These are phyloP conservation scores for Aselliscus stoliczkanus DNA, from an alignment of 2,797 vertebrate genomes.

Conservation along the genomic window DNA sequence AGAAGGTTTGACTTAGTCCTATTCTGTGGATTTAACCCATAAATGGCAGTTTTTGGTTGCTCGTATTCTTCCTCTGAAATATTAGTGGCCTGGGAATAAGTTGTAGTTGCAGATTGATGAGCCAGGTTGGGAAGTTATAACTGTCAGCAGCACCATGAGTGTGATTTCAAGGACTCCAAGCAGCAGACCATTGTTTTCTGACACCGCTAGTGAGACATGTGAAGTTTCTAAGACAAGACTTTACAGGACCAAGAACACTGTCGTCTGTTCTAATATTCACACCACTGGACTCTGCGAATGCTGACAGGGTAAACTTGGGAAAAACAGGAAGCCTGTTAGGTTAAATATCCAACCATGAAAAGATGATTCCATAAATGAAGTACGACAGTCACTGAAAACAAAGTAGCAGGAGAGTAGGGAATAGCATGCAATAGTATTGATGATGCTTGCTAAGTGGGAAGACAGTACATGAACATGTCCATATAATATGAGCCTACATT, in stretches of 20 bases:
- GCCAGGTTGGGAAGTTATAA: constrained; percentile 45
- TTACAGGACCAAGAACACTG: constrained; percentile 51
- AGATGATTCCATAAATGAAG: not conserved
- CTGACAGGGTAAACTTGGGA: constrained; percentile 11
- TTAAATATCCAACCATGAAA: not conserved
- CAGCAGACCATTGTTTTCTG: constrained; percentile 55
- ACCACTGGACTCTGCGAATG: constrained; percentile 46
- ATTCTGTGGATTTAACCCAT: not conserved
- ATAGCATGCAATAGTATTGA: not conserved
- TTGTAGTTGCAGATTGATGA: constrained; percentile 55
- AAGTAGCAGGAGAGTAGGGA: not conserved
- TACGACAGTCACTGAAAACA: not conserved
- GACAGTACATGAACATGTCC: not conserved
- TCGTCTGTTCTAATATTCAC: constrained; percentile 58
- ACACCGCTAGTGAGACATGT: constrained; percentile 48
- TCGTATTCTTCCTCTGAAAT: constrained; percentile 27
- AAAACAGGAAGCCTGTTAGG: constrained; percentile 41
- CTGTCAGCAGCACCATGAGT: not conserved
- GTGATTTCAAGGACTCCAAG: constrained; percentile 55
- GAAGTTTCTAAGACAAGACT: constrained; percentile 31
- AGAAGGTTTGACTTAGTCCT: not conserved
- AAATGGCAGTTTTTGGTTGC: constrained; percentile 39
- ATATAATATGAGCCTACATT: not conserved
- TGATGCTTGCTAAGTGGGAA: not conserved
- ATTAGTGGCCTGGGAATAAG: not conserved